phyloP scores from a whole-genome alignment of 2,888 invertebrate genomes.

The Microctonus hyperodae region DNA sequence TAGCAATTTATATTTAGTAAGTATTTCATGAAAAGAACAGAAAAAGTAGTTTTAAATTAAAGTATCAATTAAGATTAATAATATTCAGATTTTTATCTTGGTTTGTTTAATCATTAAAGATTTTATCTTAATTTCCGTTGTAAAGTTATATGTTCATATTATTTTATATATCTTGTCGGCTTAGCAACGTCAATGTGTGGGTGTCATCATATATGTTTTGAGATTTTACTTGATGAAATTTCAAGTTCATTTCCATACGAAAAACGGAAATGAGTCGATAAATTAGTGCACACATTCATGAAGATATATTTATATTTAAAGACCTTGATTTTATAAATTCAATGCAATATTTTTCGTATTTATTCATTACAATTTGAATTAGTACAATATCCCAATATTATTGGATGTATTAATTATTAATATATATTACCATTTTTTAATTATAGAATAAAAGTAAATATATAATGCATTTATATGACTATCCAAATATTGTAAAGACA shows the following conservation, averaged over 20 bases:
- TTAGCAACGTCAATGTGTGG: background rate
- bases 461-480: background rate
- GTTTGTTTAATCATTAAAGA: background rate
- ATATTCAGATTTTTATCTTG: background rate
- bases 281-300: background rate
- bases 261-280: background rate
- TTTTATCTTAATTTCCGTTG: background rate
- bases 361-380: background rate
- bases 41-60: too few relatives aligned
- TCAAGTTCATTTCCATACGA: background rate
- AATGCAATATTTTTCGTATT: background rate
- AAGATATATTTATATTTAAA: background rate
- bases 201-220: background rate
- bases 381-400: constrained; percentile 5
- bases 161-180: background rate
- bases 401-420: background rate
- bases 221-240: background rate
- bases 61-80: too few relatives aligned
- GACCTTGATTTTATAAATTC: background rate
- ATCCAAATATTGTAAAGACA: background rate
- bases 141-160: background rate
- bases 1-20: too few relatives aligned
- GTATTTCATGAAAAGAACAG: too few relatives aligned
- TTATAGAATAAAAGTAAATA: background rate
- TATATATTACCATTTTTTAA: background rate